Conservation (phyloP, 1,140 invertebrate species). For the Platyura marginata region DNA sequence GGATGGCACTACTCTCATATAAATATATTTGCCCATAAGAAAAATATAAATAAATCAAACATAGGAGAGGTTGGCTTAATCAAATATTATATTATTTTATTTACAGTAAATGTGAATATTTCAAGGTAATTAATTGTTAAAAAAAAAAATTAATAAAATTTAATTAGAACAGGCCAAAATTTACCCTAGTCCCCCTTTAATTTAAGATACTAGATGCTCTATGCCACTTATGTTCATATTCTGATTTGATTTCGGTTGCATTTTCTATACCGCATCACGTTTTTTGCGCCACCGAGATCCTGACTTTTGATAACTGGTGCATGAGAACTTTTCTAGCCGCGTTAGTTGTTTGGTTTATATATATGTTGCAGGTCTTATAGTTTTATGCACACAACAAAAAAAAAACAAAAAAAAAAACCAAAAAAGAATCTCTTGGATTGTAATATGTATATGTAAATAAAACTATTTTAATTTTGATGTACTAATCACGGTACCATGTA, state of each 20-base stretch:
- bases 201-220: not conserved
- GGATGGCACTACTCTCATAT: not conserved
- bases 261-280: not conserved
- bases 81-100: not conserved
- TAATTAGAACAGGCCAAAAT: not conserved
- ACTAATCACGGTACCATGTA: too few relatives aligned
- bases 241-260: not conserved
- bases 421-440: too few relatives aligned
- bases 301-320: not conserved
- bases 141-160: not conserved
- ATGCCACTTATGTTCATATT: not conserved
- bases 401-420: too few relatives aligned
- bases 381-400: too few relatives aligned
- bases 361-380: too few relatives aligned
- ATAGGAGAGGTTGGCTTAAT: too few relatives aligned
- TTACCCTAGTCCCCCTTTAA: not conserved
- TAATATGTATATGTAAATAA: too few relatives aligned
- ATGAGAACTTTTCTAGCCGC: not conserved
- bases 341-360: too few relatives aligned
- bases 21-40: not conserved
- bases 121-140: not conserved
- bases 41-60: not conserved
- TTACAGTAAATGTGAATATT: not conserved
- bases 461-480: too few relatives aligned
- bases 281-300: not conserved